Evolutionary conservation across 2,797 vertebrate species (phyloP), one percentile per base, ranked within the genome.

Genomic region (Syndactyla subalaris): DNA sequence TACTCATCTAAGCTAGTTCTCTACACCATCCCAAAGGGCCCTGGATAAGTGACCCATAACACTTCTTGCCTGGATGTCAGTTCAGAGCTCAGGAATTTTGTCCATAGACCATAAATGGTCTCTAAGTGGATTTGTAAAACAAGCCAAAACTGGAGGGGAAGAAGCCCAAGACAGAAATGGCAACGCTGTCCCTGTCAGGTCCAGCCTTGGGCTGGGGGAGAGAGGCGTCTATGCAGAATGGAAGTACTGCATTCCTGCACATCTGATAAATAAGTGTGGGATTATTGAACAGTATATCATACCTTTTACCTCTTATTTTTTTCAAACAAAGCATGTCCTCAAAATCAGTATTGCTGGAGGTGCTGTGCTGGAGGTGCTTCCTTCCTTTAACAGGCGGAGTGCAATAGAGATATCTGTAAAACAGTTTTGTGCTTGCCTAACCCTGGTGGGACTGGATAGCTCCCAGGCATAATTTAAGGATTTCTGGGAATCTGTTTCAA

Each of bases 401-500:
- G 13, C 43, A 88, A 84, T 41, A 65, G 57, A 83, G 61, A 23
- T 59, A 81, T 41, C 70, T 92, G 14, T 27, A 52, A 71, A 85
- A 34, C 5, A 41, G 21, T 49, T 76, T 20, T 73, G 68, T 77
- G n/a, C 70, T 85, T 66, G 22, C 29, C 30, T 84, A 94, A 65
- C 92, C 70, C 80, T 82, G 39, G 34, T 73, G 89, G 54, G 73
- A 83, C 83, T 58, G 27, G 41, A 75, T 54, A 86, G 76, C 34
- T 94, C 83, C 65, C 82, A 88, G 65, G 61, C 61, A 74, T 68
- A 71, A 90, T 81, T 49, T 81, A 34, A 70, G 48, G 51, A 77
- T 85, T 91, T 94, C 61, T 75, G 38, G 14, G 66, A 86, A 76
- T 51, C 49, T 92, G 22, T 45, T 94, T 77, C 83, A 85, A 77